Base-by-base conservation (phyloP, 2,888 invertebrate species). In the Automeris io region DNA sequence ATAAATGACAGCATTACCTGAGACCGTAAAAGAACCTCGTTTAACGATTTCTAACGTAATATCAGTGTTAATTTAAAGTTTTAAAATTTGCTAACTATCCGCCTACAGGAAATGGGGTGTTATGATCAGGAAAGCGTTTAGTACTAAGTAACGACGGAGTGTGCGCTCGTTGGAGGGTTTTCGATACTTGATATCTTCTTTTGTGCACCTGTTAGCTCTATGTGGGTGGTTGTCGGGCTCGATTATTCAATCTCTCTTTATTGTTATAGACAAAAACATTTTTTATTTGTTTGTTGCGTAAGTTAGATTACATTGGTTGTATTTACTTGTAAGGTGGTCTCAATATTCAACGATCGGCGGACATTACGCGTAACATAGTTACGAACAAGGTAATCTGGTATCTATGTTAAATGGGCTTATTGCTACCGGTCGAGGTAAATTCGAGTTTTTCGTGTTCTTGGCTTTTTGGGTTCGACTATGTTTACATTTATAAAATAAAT, bases 191-290 rank as follows among this genome's bases (percentile, higher is more conserved):
- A 70, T 62, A 61, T 43, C 33, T 42, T 43, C 63, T 57, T 57
- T 72, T 71, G 65, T 74, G 52, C 35, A 43, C 24, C 43, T 41
- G 54, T 64, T 70, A 66, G 70, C 42, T 35, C 39, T 41, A 52
- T 40, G 51, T 58, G 65, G 58, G 70, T 56, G 29, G 44, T 37
- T 21, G 2, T 36, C 8, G 8, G 16, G 11, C 18, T 23, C 23
- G 13, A 32, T 37, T 32, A 16, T 29, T 16, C 16, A 29, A 29
- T 16, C 29, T 29, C 29, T 29, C n/a, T 29, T n/a, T n/a, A 29
- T 29, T 29, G 29, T 29, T 29, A 16, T 29, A 29, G 16, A 26
- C 13, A 26, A 7, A 13, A 26, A 16, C 4, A 8, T 29, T 29
- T 16, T 29, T 16, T 29, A 5, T 16, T 29, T 29, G 1, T 29